A percentile compares a stretch with the other conserved stretches of the same genome.
Evolutionary conservation across 2,797 vertebrate genomes (phyloP).

Genomic region (Enteromius paludinosus): DNA sequence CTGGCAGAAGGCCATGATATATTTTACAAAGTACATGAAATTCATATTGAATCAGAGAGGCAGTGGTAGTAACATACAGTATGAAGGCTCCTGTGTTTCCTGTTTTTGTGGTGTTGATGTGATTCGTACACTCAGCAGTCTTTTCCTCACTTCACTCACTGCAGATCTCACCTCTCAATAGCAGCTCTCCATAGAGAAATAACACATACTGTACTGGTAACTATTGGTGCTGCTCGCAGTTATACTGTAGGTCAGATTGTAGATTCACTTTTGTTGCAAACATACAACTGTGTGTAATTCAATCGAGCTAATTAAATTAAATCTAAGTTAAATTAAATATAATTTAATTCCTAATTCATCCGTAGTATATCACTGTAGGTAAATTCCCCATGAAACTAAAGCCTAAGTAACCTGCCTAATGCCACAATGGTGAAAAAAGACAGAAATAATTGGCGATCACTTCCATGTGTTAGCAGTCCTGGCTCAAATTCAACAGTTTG

Average conservation of each 20-base stretch:
- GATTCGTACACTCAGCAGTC: neutral
- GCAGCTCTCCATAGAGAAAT: conserved; percentile 10
- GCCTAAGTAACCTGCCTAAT: neutral
- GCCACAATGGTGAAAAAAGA: neutral
- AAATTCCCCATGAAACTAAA: conserved; percentile 1
- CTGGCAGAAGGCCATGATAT: conserved; percentile 6
- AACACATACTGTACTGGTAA: neutral
- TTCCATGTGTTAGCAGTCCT: neutral
- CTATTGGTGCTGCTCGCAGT: neutral
- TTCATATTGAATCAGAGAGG: neutral
- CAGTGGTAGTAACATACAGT: neutral
- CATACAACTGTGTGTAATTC: neutral
- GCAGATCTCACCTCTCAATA: neutral
- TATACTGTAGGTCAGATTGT: neutral
- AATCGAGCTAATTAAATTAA: neutral
- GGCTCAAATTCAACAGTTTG: neutral
- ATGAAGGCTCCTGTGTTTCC: neutral
- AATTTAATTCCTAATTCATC: neutral
- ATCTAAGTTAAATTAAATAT: neutral
- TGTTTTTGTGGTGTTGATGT: neutral
- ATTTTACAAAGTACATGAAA: neutral
- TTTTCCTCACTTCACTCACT: neutral
- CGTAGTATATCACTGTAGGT: neutral
- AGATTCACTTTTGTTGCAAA: neutral
- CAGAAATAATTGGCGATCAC: neutral